Percentiles rank a stretch among this genome's conserved stretches.
phyloP scores from a whole-genome alignment of 2,797 vertebrate genomes.

The Helicolenus hilgendorfi region DNA sequence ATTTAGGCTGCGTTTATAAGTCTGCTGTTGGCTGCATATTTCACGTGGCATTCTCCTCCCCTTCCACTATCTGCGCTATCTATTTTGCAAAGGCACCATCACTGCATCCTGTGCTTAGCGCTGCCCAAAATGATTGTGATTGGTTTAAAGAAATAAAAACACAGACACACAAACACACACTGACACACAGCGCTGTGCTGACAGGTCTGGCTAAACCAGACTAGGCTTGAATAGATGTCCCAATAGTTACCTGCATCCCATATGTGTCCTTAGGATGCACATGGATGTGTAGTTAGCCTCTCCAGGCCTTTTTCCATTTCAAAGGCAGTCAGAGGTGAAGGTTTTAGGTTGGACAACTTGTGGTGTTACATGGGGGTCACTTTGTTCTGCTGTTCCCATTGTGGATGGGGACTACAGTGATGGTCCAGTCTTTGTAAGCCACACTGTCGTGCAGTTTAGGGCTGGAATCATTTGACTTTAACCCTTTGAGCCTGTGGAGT shows the following conservation, averaged over 20 bases:
- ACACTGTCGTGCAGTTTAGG: neutral
- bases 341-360: conserved; percentile 4
- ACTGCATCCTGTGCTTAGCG: too few relatives aligned
- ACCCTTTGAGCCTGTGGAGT: neutral
- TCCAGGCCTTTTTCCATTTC: neutral
- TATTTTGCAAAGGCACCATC: too few relatives aligned
- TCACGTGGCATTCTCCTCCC: too few relatives aligned
- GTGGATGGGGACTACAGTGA: neutral
- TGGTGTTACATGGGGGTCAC: conserved; percentile 5
- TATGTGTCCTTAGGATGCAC: neutral
- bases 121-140: too few relatives aligned
- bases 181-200: too few relatives aligned
- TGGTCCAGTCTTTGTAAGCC: neutral
- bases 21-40: too few relatives aligned
- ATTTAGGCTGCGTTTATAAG: too few relatives aligned
- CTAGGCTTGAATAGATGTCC: neutral
- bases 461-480: conserved; percentile 7
- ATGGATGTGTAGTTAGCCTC: neutral
- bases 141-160: too few relatives aligned
- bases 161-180: too few relatives aligned
- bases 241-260: too few relatives aligned
- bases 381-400: neutral
- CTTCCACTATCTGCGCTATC: too few relatives aligned
- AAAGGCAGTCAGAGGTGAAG: neutral
- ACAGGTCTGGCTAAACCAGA: neutral